Evolutionary conservation across 2,797 vertebrate species (phyloP).

Genomic region (Pseudochromis fuscus): DNA sequence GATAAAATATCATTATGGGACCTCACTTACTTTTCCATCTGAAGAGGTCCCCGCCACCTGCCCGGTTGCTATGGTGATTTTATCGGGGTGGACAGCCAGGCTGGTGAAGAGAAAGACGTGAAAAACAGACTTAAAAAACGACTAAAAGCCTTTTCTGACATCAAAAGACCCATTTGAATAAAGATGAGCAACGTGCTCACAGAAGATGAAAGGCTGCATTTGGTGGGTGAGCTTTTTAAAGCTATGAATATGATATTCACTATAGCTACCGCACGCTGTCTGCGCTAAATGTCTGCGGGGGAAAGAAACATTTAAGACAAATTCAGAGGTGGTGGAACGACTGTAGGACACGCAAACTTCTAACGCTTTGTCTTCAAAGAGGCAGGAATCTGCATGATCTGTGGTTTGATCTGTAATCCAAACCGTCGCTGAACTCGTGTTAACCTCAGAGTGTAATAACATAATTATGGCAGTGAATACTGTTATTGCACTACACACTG

Average conservation of each 20-base stretch:
- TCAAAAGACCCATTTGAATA: conserved; percentile 63
- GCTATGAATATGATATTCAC: conserved; percentile 36
- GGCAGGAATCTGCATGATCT: conserved; percentile 17
- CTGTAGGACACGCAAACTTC: conserved; percentile 15
- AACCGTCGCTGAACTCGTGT: conserved; percentile 26
- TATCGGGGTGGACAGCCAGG: conserved; percentile 97
- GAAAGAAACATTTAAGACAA: conserved; percentile 40
- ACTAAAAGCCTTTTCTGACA: conserved; percentile 61
- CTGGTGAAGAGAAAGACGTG: conserved; percentile 74
- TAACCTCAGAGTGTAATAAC: conserved; percentile 22
- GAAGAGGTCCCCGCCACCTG: conserved; percentile 97
- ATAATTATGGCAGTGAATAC: conserved; percentile 3
- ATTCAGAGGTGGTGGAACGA: conserved; percentile 16
- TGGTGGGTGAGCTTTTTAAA: conserved; percentile 31
- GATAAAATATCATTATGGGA: conserved; percentile 16
- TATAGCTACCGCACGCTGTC: conserved; percentile 13
- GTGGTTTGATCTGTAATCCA: conserved; percentile 47
- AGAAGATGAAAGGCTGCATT: conserved; percentile 51
- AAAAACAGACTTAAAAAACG: conserved; percentile 44
- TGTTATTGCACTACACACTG: background rate
- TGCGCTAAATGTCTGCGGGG: conserved; percentile 19
- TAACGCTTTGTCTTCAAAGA: conserved; percentile 39
- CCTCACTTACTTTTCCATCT: conserved; percentile 94
- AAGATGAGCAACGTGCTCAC: conserved; percentile 54
- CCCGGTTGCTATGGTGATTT: conserved; percentile 99